These are phyloP conservation scores for Ptychoptera albimana DNA, from an alignment of 2,888 invertebrate species.

Conservation along the genomic window DNA sequence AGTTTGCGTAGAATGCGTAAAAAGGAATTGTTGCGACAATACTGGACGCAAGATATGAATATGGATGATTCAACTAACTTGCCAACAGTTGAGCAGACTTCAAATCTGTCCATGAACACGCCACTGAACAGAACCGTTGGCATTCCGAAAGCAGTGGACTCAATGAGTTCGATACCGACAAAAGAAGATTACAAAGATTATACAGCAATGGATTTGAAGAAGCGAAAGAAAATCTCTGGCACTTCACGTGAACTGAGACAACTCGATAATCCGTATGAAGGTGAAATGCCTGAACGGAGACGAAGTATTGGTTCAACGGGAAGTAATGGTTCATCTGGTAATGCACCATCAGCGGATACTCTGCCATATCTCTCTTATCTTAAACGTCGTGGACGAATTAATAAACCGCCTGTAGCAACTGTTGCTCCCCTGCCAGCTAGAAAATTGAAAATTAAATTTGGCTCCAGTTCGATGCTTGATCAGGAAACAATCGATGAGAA, in stretches of 20 bases:
- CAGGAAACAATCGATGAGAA: slow-evolving; percentile 14
- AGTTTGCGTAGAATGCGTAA: slow-evolving; percentile 76
- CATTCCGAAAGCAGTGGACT: slow-evolving; percentile 78
- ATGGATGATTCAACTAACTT: slow-evolving; percentile 55
- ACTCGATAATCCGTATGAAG: slow-evolving; percentile 40
- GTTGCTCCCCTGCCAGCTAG: slow-evolving; percentile 31
- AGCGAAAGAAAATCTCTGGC: slow-evolving; percentile 40
- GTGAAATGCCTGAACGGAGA: slow-evolving; percentile 32
- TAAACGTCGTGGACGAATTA: slow-evolving; percentile 24
- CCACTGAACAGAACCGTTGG: slow-evolving; percentile 31
- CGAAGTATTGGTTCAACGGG: slow-evolving; percentile 34
- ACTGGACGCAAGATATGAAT: slow-evolving; percentile 75
- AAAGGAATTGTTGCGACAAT: slow-evolving; percentile 71
- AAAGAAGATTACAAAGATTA: slow-evolving; percentile 65
- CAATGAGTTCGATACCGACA: slow-evolving; percentile 75
- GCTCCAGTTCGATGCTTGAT: slow-evolving; percentile 33
- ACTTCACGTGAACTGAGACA: slow-evolving; percentile 45
- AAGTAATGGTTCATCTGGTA: slow-evolving; percentile 17
- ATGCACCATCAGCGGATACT: neutral
- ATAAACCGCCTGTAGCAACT: slow-evolving; percentile 23
- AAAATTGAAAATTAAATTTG: slow-evolving; percentile 65
- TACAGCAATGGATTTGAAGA: slow-evolving; percentile 47
- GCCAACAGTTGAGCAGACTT: slow-evolving; percentile 35
- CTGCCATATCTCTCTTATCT: neutral
- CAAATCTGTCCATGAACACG: slow-evolving; percentile 41